Evolutionary conservation across 2,797 vertebrate species (phyloP).

Genomic region (Syngnathus rostellatus): DNA sequence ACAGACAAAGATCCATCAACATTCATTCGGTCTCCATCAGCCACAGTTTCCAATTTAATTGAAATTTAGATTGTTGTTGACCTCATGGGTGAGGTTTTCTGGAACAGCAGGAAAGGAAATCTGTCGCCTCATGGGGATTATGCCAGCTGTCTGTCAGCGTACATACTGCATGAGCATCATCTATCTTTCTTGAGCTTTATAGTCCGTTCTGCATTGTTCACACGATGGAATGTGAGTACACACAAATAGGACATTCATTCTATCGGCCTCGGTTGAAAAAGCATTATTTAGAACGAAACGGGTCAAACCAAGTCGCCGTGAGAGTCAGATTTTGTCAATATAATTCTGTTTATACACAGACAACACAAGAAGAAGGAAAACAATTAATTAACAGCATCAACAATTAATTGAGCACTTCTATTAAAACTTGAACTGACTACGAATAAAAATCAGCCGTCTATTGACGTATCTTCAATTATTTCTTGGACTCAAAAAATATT

Average conservation of each 20-base stretch:
- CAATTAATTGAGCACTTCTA: too few species aligned
- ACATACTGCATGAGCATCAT: conserved; percentile 11
- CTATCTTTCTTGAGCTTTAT: conserved; percentile 20
- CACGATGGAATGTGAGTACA: conserved; percentile 17
- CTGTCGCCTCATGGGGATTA: conserved; percentile 27
- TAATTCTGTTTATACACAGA: background rate
- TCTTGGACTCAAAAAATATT: too few species aligned
- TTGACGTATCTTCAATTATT: too few species aligned
- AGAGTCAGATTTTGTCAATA: background rate
- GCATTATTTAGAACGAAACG: background rate
- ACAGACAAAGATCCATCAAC: conserved; percentile 44
- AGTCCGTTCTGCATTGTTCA: conserved; percentile 21
- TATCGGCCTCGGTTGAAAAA: background rate
- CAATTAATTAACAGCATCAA: too few species aligned
- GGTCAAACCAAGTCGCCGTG: background rate
- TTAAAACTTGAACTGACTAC: too few species aligned
- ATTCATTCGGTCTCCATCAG: conserved; percentile 39
- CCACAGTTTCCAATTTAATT: conserved; percentile 52
- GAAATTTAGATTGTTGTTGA: conserved; percentile 60
- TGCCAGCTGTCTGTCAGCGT: conserved; percentile 29
- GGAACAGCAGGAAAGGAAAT: conserved; percentile 16
- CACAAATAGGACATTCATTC: background rate
- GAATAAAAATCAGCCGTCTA: too few species aligned
- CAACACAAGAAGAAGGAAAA: too few species aligned
- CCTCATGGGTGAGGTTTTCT: conserved; percentile 43